Evolutionary conservation across 2,888 invertebrate species (phyloP), one percentile per base, ranked within the genome.

Genomic region (Nematopogon swammerdamellus): DNA sequence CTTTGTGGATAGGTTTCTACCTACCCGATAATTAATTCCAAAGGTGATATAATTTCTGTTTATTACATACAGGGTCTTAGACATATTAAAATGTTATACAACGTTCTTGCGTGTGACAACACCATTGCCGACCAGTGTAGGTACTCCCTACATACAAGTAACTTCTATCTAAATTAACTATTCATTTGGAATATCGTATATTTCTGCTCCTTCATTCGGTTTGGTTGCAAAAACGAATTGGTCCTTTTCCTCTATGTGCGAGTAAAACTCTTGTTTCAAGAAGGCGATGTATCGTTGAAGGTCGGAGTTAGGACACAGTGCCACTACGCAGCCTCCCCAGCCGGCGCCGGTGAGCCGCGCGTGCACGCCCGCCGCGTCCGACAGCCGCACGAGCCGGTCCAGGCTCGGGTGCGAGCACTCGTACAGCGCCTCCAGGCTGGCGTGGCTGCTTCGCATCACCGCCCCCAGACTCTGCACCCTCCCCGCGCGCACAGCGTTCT

Each of bases 321-420:
- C 94, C 11, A 99, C 95, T 49, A 90, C 86, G 70, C 97, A 98
- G 4, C 99, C 99, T 36, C 98, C 99, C 98, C 98, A 98, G 80
- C 96, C 96, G 25, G 98, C 98, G 30, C 98, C 99, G 1, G 98
- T 98, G 42, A 99, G 79, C 48, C 98, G 85, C n/a, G 93, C 91
- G 44, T 94, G 91, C n/a, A 89, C 74, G 19, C 84, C 83, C 52
- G 84, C 77, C 47, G 86, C 84, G 52, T 82, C 79, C 8, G 91
- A 91, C 61, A 89, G 70, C 25, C 86, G 80, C 18, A 96, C 92
- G 18, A 98, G 81, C 50, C 81, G 75, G 68, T 99, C 96, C 56
- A 98, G 80, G 60, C 89, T 86, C 1, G 87, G 83, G 75, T 96
- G 95, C 50, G 97, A 97, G 70, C 98, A 98, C 67, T 98, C 93